Evolutionary conservation across 1,140 invertebrate species (phyloP).

Genomic region (Hylaeus volcanicus): DNA sequence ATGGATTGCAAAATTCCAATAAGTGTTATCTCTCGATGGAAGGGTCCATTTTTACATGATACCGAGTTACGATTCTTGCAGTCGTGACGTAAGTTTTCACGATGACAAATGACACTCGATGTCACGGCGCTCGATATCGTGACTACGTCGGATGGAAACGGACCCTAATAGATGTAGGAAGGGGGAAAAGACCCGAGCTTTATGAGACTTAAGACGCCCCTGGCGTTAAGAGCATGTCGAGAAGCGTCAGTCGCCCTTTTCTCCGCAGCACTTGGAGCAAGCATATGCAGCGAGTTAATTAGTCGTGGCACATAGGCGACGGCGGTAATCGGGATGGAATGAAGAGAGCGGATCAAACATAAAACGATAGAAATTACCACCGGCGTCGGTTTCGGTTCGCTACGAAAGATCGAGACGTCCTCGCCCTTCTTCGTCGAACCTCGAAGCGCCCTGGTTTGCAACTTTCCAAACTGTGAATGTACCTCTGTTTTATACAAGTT

Average conservation of each 20-base stretch:
- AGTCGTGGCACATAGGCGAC: constrained; percentile 13
- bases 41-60: too few species aligned
- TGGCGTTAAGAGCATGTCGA: constrained; percentile 19
- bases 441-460: constrained; percentile 53
- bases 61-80: too few species aligned
- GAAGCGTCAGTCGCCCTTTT: constrained; percentile 36
- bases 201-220: constrained; percentile 22
- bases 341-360: constrained; percentile 17
- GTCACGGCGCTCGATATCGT: too few species aligned
- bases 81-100: too few species aligned
- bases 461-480: constrained; percentile 49
- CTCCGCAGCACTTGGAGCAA: constrained; percentile 22
- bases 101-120: too few species aligned
- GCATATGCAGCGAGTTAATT: constrained; percentile 52
- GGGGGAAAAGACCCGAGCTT: background rate
- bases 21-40: too few species aligned
- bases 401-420: constrained; percentile 27
- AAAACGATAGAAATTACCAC: constrained; percentile 9
- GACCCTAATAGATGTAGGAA: background rate
- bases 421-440: constrained; percentile 53
- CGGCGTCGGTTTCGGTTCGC: background rate
- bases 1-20: too few species aligned
- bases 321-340: constrained; percentile 24
- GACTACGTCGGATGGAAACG: too few species aligned
- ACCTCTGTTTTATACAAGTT: constrained; percentile 55